phyloP scores from a whole-genome alignment of 2,888 invertebrate genomes.

The Arrhopalites spinosus region DNA sequence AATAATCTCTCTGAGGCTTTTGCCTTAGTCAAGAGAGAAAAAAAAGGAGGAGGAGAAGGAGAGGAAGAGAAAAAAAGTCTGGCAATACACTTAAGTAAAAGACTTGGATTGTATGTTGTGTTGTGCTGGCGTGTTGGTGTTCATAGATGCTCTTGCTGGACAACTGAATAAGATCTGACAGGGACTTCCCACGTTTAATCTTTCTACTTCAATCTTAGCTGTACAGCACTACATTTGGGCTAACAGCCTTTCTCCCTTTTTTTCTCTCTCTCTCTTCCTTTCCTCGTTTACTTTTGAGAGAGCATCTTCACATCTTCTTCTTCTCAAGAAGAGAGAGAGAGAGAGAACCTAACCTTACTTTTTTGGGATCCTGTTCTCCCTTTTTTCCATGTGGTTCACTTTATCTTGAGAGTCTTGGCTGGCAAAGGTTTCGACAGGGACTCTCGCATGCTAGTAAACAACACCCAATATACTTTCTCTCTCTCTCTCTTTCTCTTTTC shows the following conservation, averaged over 20 bases:
- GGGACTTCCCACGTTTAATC: constrained; percentile 31
- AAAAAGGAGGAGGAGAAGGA: not conserved
- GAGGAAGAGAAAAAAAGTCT: not conserved
- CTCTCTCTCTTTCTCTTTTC: not conserved
- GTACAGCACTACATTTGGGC: not conserved
- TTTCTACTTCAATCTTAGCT: constrained; percentile 35
- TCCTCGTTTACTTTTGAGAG: not conserved
- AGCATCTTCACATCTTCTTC: constrained; percentile 2
- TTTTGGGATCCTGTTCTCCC: not conserved
- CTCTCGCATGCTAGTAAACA: constrained; percentile 2
- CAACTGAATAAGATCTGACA: constrained; percentile 33
- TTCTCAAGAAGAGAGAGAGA: not conserved
- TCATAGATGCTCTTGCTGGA: not conserved
- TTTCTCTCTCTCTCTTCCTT: not conserved
- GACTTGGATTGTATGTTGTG: no score
- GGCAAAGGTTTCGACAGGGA: not conserved
- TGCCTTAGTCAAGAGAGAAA: not conserved
- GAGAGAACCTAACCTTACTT: not conserved
- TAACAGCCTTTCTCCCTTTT: not conserved
- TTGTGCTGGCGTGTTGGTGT: not conserved
- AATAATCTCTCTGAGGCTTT: not conserved
- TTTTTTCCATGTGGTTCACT: not conserved
- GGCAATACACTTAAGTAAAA: no score
- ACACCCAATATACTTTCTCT: constrained; percentile 1
- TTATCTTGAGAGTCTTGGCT: not conserved